These are phyloP conservation scores for Acanthopagrus latus DNA, from an alignment of 2,797 vertebrate genomes.

Conservation along the genomic window DNA sequence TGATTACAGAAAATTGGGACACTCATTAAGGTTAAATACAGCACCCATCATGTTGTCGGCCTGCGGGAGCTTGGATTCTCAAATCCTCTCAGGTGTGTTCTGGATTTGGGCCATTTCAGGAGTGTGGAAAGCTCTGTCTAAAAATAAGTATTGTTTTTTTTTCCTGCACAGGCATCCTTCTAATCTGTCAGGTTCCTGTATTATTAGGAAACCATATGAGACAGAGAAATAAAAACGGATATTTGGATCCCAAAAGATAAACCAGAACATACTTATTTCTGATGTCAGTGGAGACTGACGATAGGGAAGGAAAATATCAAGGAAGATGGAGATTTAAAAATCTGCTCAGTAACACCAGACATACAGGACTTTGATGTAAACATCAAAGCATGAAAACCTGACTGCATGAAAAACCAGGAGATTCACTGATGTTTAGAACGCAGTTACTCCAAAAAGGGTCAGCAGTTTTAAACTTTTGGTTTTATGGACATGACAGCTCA, in stretches of 20 bases:
- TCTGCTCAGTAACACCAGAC: background rate
- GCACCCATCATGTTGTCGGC: conserved; percentile 31
- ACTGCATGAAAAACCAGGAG: background rate
- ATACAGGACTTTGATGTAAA: background rate
- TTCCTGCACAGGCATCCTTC: conserved; percentile 28
- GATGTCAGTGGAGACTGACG: background rate
- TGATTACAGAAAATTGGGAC: conserved; percentile 34
- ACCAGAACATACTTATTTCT: background rate
- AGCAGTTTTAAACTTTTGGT: background rate
- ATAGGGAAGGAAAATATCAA: background rate
- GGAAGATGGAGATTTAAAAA: background rate
- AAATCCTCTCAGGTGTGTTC: conserved; percentile 35
- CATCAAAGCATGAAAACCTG: conserved; percentile 11
- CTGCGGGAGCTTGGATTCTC: conserved; percentile 5
- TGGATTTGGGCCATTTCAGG: conserved; percentile 38
- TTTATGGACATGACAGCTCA: background rate
- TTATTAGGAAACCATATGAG: background rate
- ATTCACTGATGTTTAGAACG: background rate
- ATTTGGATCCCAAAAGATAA: background rate
- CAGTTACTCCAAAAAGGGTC: background rate
- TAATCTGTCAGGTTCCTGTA: conserved; percentile 31
- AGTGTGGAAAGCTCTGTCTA: conserved; percentile 19
- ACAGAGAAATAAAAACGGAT: background rate
- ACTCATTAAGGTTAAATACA: conserved; percentile 47
- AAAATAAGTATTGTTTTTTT: conserved; percentile 36